phyloP scores from a whole-genome alignment of 2,888 invertebrate genomes.

The Idaea straminata region DNA sequence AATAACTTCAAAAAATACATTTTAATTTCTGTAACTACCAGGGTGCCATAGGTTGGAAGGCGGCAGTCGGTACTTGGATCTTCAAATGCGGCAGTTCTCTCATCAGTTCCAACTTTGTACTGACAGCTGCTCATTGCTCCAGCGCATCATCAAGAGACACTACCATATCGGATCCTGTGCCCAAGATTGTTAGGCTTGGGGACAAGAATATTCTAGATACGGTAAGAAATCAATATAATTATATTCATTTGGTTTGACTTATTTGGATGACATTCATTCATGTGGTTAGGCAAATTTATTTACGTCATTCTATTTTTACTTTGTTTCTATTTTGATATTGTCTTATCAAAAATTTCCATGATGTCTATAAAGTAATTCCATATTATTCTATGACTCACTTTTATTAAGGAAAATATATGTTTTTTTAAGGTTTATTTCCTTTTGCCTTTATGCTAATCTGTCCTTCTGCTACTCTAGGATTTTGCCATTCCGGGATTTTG shows the following conservation, averaged over 20 bases:
- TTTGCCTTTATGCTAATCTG: no score
- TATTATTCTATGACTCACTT: no score
- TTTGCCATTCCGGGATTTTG: no score
- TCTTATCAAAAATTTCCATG: no score
- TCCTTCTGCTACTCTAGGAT: no score
- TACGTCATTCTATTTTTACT: no score
- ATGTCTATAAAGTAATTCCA: no score
- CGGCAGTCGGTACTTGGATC: slow-evolving; percentile 41
- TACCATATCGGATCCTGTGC: slow-evolving; percentile 38
- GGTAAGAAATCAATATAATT: slow-evolving; percentile 24
- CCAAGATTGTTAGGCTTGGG: slow-evolving; percentile 54
- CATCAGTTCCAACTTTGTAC: slow-evolving; percentile 81
- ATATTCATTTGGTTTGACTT: background rate
- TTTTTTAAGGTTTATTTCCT: no score
- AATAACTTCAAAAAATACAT: background rate
- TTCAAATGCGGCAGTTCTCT: slow-evolving; percentile 83
- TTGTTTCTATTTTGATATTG: no score
- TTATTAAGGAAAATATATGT: no score
- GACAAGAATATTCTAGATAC: slow-evolving; percentile 44
- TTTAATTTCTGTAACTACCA: slow-evolving; percentile 24
- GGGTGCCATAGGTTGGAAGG: slow-evolving; percentile 61
- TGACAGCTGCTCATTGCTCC: slow-evolving; percentile 86
- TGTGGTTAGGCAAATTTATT: no score
- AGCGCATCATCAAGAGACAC: slow-evolving; percentile 38
- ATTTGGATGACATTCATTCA: no score